Percentiles rank a stretch among this genome's conserved stretches.
Conservation (phyloP, 2,888 invertebrate species). For the Oxyscelio sp. region DNA sequence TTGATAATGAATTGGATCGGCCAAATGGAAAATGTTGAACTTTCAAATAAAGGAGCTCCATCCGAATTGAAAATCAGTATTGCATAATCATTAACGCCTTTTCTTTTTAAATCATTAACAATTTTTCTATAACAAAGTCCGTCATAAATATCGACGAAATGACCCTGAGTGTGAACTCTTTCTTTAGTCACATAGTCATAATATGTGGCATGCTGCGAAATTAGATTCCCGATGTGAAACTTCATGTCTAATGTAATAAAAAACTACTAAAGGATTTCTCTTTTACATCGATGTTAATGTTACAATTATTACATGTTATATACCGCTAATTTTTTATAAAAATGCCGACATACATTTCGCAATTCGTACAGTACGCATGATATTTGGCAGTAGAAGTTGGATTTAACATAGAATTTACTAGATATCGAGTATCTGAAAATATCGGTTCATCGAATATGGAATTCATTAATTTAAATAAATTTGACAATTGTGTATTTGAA, state of each 20-base stretch:
- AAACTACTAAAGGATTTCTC: neutral
- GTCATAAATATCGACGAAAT: neutral
- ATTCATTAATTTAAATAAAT: neutral
- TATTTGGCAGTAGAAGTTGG: neutral
- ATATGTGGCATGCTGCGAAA: neutral
- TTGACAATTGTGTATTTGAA: neutral
- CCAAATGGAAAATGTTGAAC: no score
- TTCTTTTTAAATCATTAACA: neutral
- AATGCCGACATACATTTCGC: no score
- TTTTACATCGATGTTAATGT: no score
- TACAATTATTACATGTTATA: neutral
- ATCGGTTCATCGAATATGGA: neutral
- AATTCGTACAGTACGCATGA: neutral
- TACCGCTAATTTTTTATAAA: neutral
- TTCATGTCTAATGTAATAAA: neutral
- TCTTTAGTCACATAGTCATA: constrained; percentile 3
- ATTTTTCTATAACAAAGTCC: neutral
- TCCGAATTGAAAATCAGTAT: no score
- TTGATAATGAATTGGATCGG: no score
- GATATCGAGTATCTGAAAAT: neutral
- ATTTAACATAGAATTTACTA: neutral
- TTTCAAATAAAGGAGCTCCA: no score
- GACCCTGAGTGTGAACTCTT: neutral
- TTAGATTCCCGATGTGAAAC: neutral
- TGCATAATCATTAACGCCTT: no score